Conservation (phyloP, 2,113 vertebrate genomes). For the Heptranchias perlo region DNA sequence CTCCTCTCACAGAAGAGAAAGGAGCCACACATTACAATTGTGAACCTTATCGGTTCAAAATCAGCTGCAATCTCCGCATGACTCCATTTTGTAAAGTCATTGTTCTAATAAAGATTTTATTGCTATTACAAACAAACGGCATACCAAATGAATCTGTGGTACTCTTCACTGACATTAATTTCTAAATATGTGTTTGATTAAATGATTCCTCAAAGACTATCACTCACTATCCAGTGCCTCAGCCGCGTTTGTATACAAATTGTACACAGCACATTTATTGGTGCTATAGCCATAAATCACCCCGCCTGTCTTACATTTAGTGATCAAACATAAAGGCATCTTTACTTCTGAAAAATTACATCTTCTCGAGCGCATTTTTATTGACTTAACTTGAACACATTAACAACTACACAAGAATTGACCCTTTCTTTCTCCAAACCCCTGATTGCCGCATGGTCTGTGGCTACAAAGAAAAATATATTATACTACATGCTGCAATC, state of each 20-base stretch:
- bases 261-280: neutral
- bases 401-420: neutral
- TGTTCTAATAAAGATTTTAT: neutral
- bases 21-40: neutral
- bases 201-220: neutral
- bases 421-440: too few species aligned
- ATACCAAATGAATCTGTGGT: neutral
- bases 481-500: too few species aligned
- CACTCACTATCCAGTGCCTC: neutral
- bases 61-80: neutral
- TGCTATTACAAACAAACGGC: neutral
- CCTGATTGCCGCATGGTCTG: too few species aligned
- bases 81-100: neutral
- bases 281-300: neutral
- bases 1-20: neutral
- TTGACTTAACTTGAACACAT: neutral
- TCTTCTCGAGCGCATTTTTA: neutral
- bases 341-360: neutral
- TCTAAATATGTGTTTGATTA: neutral
- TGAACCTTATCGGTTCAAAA: neutral
- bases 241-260: neutral
- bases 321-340: neutral
- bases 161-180: neutral
- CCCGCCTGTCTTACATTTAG: neutral
- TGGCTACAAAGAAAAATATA: too few species aligned